Base-by-base conservation (phyloP, 1,140 invertebrate genomes). In the Drosophila ambigua region DNA sequence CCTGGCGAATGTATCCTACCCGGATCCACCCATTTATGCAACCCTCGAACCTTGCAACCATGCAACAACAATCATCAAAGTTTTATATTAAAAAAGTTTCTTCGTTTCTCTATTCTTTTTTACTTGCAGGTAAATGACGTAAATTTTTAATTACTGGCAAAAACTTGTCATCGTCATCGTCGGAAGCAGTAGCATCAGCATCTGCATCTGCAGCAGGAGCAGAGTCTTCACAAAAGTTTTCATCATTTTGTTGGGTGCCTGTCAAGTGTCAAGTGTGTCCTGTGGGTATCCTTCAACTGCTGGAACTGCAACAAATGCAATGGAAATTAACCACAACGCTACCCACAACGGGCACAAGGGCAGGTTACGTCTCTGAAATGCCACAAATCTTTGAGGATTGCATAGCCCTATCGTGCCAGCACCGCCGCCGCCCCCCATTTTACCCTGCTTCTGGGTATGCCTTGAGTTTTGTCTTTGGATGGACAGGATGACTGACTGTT, bases 31-130 rank as follows among this genome's bases (percentile, higher is more conserved):
- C 8, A 2, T 35, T 35, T 8, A 35, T 9, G 31, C 31, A 35
- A 11, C 9, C 31, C 4, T 11, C 11, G 9, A 35, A 35, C 31
- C 31, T 11, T 35, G 31, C 31, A 35, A 35, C 28, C 28, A 31
- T 31, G 28, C 6, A 31, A 31, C 28, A 55, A 64, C 52, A 57
- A 26, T 64, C 43, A 49, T 57, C 61, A 43, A 87, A 85, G 73
- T 85, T 85, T 85, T 72, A 82, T 85, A 81, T 85, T 85, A 85
- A 85, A 85, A 85, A 85, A 85, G 61, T 85, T 85, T 79, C 63
- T 60, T 35, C 73, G 53, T 67, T 68, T 72, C 28, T 78, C 60
- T 77, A 54, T 51, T 39, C 44, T 26, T 23, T 72, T 82, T 57
- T 81, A 77, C 78, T 83, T 83, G 43, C 82, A 85, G 81, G 81